Evolutionary conservation across 2,113 vertebrate genomes (phyloP).

Genomic region (Psilopogon haemacephalus): DNA sequence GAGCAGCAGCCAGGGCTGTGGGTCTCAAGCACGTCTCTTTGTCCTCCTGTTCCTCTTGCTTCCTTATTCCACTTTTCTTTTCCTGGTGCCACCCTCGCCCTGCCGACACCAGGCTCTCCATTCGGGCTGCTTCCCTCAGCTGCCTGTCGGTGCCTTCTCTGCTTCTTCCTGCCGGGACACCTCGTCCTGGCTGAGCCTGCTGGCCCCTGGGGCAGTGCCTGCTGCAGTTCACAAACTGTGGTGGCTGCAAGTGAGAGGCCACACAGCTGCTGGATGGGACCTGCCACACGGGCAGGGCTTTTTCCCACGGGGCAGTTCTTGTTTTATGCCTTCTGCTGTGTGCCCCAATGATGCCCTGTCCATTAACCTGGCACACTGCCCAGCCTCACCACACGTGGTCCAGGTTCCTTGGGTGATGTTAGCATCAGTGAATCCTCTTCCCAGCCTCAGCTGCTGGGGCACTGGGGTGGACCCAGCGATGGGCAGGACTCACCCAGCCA

Average conservation of each 20-base stretch:
- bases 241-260: not conserved
- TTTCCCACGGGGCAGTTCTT: not conserved
- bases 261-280: not conserved
- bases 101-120: fast-evolving
- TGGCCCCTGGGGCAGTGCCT: not conserved
- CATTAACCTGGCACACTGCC: not conserved
- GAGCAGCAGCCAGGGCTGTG: not conserved
- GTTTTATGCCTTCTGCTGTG: not conserved
- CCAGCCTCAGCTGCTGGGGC: not conserved
- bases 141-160: not conserved
- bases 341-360: not conserved
- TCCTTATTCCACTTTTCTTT: not conserved
- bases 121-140: not conserved
- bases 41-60: not conserved
- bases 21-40: not conserved
- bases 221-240: not conserved
- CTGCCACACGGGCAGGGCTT: not conserved
- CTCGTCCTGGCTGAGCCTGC: not conserved
- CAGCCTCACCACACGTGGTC: not conserved
- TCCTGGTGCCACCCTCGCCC: not conserved
- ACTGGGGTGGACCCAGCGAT: fast-evolving
- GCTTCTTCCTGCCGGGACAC: not conserved
- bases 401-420: not conserved
- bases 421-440: not conserved
- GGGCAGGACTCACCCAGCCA: fast-evolving